These are phyloP conservation scores for Limanda limanda DNA, from an alignment of 2,113 vertebrate species.

Conservation along the genomic window DNA sequence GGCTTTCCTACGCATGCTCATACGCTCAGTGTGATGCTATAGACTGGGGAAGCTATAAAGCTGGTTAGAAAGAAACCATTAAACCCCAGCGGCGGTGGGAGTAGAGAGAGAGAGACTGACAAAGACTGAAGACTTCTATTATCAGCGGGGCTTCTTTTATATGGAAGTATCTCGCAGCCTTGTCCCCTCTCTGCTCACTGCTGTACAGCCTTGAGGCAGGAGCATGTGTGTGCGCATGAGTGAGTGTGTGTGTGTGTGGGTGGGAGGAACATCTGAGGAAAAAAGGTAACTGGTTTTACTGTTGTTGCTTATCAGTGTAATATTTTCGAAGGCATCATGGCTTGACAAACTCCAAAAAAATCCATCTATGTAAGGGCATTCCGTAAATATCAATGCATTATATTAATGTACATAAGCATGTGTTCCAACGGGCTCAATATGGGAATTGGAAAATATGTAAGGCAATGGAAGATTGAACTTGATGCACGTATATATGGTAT, in stretches of 20 bases:
- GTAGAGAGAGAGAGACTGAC: constrained; percentile 52
- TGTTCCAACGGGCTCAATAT: background rate
- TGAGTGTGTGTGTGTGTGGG: constrained; percentile 7
- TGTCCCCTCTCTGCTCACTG: constrained; percentile 61
- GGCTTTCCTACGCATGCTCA: constrained; percentile 8
- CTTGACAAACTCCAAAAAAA: background rate
- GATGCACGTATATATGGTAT: background rate
- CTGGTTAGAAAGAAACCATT: constrained; percentile 55
- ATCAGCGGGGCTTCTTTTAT: constrained; percentile 74
- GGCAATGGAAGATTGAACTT: background rate
- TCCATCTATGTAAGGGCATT: too few relatives aligned
- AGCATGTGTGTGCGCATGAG: constrained; percentile 16
- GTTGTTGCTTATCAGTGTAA: background rate
- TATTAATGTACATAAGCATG: constrained; percentile 1
- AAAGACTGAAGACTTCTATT: constrained; percentile 78
- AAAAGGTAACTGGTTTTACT: background rate
- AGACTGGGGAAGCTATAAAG: constrained; percentile 13
- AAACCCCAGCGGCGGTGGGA: constrained; percentile 40
- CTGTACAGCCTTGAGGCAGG: constrained; percentile 61
- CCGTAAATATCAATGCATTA: background rate
- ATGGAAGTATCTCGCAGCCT: constrained; percentile 70
- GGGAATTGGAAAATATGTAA: background rate
- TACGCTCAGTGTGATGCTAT: constrained; percentile 28
- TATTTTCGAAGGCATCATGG: background rate
- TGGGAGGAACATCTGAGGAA: background rate